Evolutionary conservation across 2,888 invertebrate genomes (phyloP).

Genomic region (Cryptosula pallasiana): DNA sequence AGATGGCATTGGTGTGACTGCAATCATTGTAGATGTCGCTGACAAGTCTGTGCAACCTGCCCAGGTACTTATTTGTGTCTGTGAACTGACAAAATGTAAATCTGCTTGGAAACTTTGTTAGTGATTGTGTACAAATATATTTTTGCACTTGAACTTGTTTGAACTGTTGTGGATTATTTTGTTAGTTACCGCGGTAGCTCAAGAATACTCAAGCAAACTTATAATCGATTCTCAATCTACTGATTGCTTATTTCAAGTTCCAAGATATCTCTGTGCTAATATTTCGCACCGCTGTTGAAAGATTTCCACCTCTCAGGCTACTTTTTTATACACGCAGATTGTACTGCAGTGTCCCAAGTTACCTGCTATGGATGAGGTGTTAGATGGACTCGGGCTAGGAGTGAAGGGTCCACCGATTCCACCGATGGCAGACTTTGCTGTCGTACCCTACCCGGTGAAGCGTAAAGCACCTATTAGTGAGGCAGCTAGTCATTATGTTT

Average conservation of each 20-base stretch:
- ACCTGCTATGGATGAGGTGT: constrained; percentile 36
- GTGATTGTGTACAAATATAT: too few species aligned
- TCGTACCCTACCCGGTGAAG: constrained; percentile 52
- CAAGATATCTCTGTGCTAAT: too few species aligned
- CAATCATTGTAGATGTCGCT: constrained; percentile 44
- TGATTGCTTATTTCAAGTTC: too few species aligned
- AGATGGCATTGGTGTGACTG: constrained; percentile 44
- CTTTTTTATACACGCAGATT: not conserved
- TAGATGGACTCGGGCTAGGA: constrained; percentile 53
- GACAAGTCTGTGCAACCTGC: constrained; percentile 32
- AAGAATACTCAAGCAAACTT: too few species aligned
- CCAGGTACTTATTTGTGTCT: constrained; percentile 27
- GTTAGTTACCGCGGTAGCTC: too few species aligned
- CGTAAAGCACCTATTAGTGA: constrained; percentile 47
- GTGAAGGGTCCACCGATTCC: constrained; percentile 52
- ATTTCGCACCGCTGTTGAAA: too few species aligned
- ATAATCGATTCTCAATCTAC: too few species aligned
- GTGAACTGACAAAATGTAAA: too few species aligned
- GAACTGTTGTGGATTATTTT: too few species aligned
- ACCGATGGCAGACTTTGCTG: constrained; percentile 49
- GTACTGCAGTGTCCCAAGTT: constrained; percentile 23
- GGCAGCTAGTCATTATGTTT: constrained; percentile 47
- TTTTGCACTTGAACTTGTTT: too few species aligned
- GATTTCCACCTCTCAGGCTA: not conserved
- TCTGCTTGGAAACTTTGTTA: too few species aligned